Evolutionary conservation across 2,888 invertebrate species (phyloP), one percentile per base, ranked within the genome.

Genomic region (Portevinia maculata): DNA sequence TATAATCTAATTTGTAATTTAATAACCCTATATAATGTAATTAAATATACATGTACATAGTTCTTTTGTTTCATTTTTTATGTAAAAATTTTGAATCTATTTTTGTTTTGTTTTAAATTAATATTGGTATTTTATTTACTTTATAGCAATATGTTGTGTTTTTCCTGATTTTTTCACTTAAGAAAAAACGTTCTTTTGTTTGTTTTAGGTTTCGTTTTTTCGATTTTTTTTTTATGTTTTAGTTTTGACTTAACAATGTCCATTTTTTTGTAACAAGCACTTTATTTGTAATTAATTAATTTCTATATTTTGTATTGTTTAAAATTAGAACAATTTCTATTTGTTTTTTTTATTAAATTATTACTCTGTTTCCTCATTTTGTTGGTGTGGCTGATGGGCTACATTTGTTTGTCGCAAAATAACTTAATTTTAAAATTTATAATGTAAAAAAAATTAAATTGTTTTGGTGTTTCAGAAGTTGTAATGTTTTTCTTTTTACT

Each of bases 81-180:
- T 79, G 76, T 76, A 84, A 84, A 81, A 76, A 81, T 81, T 76
- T 84, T 81, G 79, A 79, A 79, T 84, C 78, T 75, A 71, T 69
- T 78, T 69, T 55, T 57, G 24, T 60, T 53, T 65, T 52, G 24
- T 30, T 32, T 50, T 75, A 52, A 69, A 39, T 74, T 65, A 75
- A 59, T 76, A 71, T 73, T 76, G 65, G 67, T 83, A 73, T 78
- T 62, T 70, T 37, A 64, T 57, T 76, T 71, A 76, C 59, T 76
- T 53, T 62, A 57, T 76, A 75, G 69, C 46, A 75, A 57, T 75
- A 73, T 70, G 57, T 57, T 59, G 32, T 59, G 15, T 74, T 75
- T 81, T 81, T 81, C 81, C 81, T 81, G 75, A 75, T 81, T 69
- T 74, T 78, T 70, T 70, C 57, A 74, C 17, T 65, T 53, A 44